phyloP scores from a whole-genome alignment of 1,140 invertebrate genomes.

The Thaumatotibia leucotreta region DNA sequence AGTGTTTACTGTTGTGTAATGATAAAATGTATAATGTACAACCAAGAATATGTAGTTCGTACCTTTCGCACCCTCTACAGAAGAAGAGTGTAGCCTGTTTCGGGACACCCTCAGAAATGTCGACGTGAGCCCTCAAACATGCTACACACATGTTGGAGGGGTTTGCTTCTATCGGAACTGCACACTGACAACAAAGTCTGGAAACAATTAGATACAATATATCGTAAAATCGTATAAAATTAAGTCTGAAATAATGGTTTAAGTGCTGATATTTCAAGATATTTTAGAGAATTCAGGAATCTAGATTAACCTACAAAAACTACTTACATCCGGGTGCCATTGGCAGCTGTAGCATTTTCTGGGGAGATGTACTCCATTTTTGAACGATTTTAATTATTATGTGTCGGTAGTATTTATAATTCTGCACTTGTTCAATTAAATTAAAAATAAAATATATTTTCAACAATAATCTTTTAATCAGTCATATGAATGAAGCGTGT shows the following conservation, averaged over 20 bases:
- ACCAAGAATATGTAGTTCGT: conserved; percentile 22
- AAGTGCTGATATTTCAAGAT: background rate
- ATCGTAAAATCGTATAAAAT: no score
- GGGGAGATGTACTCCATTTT: conserved; percentile 61
- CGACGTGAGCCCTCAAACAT: conserved; percentile 92
- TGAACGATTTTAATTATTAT: background rate
- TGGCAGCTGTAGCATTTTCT: conserved; percentile 36
- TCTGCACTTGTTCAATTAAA: background rate
- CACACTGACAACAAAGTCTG: conserved; percentile 90
- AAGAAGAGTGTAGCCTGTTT: conserved; percentile 94
- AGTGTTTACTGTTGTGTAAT: background rate
- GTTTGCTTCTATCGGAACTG: conserved; percentile 92
- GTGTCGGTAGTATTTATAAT: background rate
- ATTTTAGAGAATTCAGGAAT: background rate
- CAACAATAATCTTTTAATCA: background rate
- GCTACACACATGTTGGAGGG: conserved; percentile 98
- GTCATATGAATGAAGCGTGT: background rate
- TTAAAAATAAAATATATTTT: background rate
- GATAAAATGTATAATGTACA: background rate
- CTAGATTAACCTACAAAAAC: conserved; percentile 24
- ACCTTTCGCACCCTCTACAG: conserved; percentile 94
- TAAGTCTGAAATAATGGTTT: background rate
- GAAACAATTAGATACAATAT: no score
- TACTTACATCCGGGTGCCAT: conserved; percentile 54
- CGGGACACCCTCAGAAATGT: conserved; percentile 97